phyloP scores from a whole-genome alignment of 2,797 vertebrate species.

The Menidia menidia region DNA sequence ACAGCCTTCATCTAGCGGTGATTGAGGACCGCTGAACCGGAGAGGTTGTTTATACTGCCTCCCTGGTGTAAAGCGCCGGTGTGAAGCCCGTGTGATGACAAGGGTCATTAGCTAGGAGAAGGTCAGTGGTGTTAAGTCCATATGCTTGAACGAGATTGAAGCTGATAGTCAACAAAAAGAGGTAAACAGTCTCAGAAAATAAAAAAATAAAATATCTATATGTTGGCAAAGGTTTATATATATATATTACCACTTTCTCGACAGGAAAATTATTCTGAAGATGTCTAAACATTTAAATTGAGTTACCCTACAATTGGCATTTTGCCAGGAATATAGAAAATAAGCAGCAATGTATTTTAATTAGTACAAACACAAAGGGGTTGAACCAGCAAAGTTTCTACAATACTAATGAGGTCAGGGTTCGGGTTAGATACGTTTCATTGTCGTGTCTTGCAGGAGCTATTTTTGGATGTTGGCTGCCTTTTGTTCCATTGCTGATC shows the following conservation, averaged over 20 bases:
- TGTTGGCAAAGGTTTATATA: too few species aligned
- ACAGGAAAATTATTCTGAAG: neutral
- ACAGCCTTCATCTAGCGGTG: conserved; percentile 65
- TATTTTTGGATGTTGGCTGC: neutral
- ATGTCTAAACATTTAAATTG: neutral
- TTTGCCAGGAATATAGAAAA: neutral
- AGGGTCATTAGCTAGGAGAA: conserved; percentile 77
- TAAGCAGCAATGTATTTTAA: neutral
- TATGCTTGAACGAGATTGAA: conserved; percentile 65
- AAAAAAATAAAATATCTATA: neutral
- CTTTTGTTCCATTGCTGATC: neutral
- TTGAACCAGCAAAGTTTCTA: neutral
- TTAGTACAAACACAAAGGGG: neutral
- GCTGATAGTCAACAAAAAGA: conserved; percentile 49
- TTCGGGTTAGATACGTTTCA: too few species aligned
- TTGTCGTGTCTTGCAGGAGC: neutral
- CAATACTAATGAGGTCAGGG: too few species aligned
- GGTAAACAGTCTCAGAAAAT: conserved; percentile 11
- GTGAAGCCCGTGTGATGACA: conserved; percentile 61
- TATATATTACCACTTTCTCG: neutral
- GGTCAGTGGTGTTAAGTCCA: conserved; percentile 74
- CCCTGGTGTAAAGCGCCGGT: conserved; percentile 64
- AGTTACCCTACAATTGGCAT: neutral
- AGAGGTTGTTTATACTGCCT: conserved; percentile 72
- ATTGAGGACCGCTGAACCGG: conserved; percentile 59